Base-by-base conservation (phyloP, 2,797 vertebrate genomes). In the Nyctalus aviator region DNA sequence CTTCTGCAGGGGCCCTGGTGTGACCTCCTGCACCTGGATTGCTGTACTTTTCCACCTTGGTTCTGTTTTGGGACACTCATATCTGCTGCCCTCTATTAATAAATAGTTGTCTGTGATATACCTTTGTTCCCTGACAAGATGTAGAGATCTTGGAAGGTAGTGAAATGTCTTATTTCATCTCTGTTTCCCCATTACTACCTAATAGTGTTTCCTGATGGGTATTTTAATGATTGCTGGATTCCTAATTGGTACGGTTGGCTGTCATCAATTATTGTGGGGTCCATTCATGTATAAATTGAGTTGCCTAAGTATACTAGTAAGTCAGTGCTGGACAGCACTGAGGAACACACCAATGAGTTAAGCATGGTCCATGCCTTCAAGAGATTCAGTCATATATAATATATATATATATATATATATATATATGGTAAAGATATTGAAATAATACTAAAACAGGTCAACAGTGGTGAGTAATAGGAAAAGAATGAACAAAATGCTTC, bases 131-230 rank as follows among this genome's bases (percentile, higher is more conserved):
- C 79, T 9, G 53, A 76, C 59, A 59, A 53, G 6, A 77, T 77
- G 11, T 30, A 59, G 57, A 37, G n/a, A 15, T 94, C 46, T 53
- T 77, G 30, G 35, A 57, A 92, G 32, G 21, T 32, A 79, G 50
- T 48, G 25, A 90, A 85, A 62, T 84, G 50, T n/a, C 41, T 55
- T 53, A 50, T 77, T 86, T 77, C 18, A 88, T 72, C 93, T 90
- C 20, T 57, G n/a, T 69, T 78, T 85, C 17, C 1, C 13, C 11
- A 11, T 69, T 10, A 53, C 30, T 46, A 73, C 20, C n/a, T 66
- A 53, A 12, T 3, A 50, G 48, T 57, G 59, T 59, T 95, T 87
- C 62, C 50, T 85, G 10, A 69, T 20, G 86, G 27, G 46, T 41
- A 62, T 92, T 68, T 55, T 64, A 91, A 83, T 50, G 32, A 48